These are phyloP conservation scores for Harpagifer antarcticus DNA, from an alignment of 2,797 vertebrate genomes.

Conservation along the genomic window DNA sequence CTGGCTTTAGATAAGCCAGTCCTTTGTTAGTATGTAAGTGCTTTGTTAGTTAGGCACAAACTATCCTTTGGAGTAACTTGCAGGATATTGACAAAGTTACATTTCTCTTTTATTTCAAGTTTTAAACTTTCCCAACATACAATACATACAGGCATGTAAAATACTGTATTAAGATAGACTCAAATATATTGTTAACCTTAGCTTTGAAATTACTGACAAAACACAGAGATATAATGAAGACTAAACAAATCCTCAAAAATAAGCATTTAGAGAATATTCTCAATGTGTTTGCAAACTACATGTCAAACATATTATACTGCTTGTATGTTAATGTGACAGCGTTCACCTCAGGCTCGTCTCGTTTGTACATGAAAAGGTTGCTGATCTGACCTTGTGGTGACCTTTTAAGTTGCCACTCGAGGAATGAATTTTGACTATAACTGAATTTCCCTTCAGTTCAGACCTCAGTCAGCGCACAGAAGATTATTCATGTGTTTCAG, in stretches of 20 bases:
- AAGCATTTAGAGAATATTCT: neutral
- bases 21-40: too few species aligned
- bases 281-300: neutral
- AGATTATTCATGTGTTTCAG: conserved; percentile 9
- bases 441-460: neutral
- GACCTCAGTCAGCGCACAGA: conserved; percentile 1
- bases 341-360: neutral
- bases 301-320: neutral
- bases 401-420: neutral
- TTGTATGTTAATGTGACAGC: neutral
- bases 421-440: neutral
- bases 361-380: neutral
- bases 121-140: neutral
- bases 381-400: neutral
- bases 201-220: neutral
- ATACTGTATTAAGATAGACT: too few species aligned
- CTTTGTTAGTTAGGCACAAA: neutral
- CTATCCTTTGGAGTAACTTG: neutral
- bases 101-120: neutral
- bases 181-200: neutral
- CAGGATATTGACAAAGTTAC: neutral
- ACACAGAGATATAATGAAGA: neutral
- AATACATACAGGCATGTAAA: too few species aligned
- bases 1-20: too few species aligned
- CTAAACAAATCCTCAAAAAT: too few species aligned